Base-by-base conservation (phyloP, 30 jellyfish, hydroid and myxozoan species). In the Chrysaora quinquecirrha region DNA sequence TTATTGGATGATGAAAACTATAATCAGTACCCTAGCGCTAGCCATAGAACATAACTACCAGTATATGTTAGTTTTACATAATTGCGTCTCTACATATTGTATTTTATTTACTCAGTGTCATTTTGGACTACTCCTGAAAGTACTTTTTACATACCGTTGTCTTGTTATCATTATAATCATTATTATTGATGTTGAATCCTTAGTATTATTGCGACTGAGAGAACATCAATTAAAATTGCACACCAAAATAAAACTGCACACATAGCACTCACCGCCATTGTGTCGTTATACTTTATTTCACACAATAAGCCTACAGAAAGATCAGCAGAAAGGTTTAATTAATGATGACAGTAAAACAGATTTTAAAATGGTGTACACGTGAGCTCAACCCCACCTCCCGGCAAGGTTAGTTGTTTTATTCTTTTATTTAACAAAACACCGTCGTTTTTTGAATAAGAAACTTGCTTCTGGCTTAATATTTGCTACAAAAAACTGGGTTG, bases 181-280 rank as follows among this genome's bases (percentile, higher is more conserved):
- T 43, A 43, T 43, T 43, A 43, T 43, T 43, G 9, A 43, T 43
- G 58, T 43, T 43, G 16, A 43, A 43, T 43, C 58, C 58, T 43
- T 43, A 43, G 58, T 43, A 43, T 43, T 43, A 43, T 43, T 43
- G 58, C 58, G 58, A 43, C 58, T 9, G 58, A 16, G 16, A 43
- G 58, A 43, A 43, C 58, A 43, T 43, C 9, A 43, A 43, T 43
- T 43, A 43, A 43, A 43, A 43, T 43, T 43, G 58, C 58, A 43
- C 58, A 43, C 58, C 58, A 43, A 6, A 16, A 43, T 43, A 43
- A 6, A 43, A 43, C 16, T 6, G n/a, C n/a, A 43, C 58, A 43
- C 58, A 43, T 43, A 43, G 58, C 58, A 43, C 58, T 43, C 58
- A 43, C 58, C 58, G 58, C 58, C 58, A 43, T 43, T 43, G 58